Evolutionary conservation across 2,888 invertebrate species (phyloP), one percentile per base, ranked within the genome.

Genomic region (Nephrotoma guestfalica): DNA sequence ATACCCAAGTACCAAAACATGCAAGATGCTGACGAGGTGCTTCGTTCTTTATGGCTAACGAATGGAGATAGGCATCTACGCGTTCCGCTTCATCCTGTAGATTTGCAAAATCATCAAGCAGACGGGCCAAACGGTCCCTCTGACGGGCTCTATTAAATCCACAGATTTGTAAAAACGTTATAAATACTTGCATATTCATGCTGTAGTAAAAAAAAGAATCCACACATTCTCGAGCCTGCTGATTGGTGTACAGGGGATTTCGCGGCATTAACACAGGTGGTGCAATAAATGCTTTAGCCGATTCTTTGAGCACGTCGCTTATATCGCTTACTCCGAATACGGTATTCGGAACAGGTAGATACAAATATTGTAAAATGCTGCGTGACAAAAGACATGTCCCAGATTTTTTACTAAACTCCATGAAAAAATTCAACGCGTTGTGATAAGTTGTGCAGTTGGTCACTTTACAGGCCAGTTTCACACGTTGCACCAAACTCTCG

Each of bases 111-210:
- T 99, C 99, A 90, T 97, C 97, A 83, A 99, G 92, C 86, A 98
- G 92, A 89, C 97, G 94, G 0, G 97, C 97, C 87, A 99, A 93
- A 92, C 98, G 98, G 91, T 99, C 99, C 87, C 99, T 93, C 91
- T 99, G 99, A 45, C 99, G 93, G 4, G 99, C 98, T 88, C 98
- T 93, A 92, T 99, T 99, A 91, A 98, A 98, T 0, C 99, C 99
- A 90, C 96, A 97, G 87, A 97, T 94, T 89, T 97, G 96, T 87
- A 99, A 93, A 87, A 99, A 92, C 88, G 95, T 95, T 9, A 96
- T 95, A 90, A 99, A 97, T 5, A 98, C 96, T 57, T 96, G 94
- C 87, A 96, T 95, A 87, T 89, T 91, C 87, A 89, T 89, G 90
- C 98, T 97, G 88, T 97, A 96, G 11, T 94, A 94, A 86, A 99